Base-by-base conservation (phyloP, 2,797 vertebrate species). In the Gobio occitaniae region DNA sequence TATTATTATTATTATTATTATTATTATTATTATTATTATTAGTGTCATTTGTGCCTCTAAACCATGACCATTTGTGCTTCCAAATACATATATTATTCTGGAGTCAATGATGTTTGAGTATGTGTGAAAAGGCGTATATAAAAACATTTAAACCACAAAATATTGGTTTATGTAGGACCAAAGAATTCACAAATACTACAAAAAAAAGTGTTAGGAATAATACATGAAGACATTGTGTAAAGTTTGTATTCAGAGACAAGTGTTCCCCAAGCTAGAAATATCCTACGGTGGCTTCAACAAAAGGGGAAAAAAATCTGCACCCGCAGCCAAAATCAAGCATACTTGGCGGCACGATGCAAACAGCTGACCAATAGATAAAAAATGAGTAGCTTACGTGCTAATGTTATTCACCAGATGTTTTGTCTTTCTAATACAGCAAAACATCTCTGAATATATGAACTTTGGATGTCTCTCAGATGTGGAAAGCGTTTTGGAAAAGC, bases 351-450 rank as follows among this genome's bases (percentile, higher is more conserved):
- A 68, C 16, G 36, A 4, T 12, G 29, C 7, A 6, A 80, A 50
- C 47, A 78, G 41, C 78, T 80, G 78, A 80, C 17, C 63, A 80
- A 52, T 66, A 13, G 25, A 48, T 50, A 12, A n/a, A 50, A 79
- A 66, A 66, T 50, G 2, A 80, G 12, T 68, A 17, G 15, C 6
- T 38, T 36, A 4, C 19, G 25, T 50, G 61, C 25, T 66, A 15
- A 25, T 78, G 56, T 11, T 61, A 29, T 48, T 59, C 36, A 41
- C 59, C 78, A 68, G 78, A 47, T 80, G 63, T 68, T 80, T 48
- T 68, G 44, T 68, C 63, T 66, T 66, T 79, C 17, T 66, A 59
- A 59, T 41, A 59, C 74, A 77, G 17, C 1, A 80, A n/a, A 41
- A 66, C 50, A n/a, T n/a, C 19, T 54, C 29, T 32, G 16, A 63